phyloP scores from a whole-genome alignment of 2,888 invertebrate species.

The Epinotia nisella region DNA sequence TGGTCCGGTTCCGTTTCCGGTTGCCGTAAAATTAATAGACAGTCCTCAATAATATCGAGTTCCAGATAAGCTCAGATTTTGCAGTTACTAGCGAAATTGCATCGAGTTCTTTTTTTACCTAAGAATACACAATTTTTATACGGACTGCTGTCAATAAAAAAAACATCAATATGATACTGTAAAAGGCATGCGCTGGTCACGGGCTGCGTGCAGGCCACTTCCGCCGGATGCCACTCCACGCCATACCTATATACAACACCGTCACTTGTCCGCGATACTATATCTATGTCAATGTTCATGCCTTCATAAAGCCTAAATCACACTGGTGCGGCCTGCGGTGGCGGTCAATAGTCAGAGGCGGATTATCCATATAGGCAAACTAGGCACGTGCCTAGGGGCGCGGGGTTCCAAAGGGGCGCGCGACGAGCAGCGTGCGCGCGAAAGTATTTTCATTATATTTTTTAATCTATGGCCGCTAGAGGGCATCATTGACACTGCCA shows the following conservation, averaged over 20 bases:
- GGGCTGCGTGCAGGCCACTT: constrained; percentile 79
- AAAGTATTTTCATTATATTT: no score
- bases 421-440: no score
- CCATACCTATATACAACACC: constrained; percentile 56
- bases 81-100: no score
- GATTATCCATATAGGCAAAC: no score
- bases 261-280: constrained; percentile 50
- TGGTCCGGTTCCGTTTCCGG: constrained; percentile 16
- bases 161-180: constrained; percentile 46
- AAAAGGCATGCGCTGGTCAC: constrained; percentile 68
- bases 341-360: no score
- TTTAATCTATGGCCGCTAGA: no score
- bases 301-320: constrained; percentile 40
- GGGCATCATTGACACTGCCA: no score
- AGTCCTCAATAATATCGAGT: neutral
- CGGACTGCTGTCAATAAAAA: neutral
- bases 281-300: constrained; percentile 50
- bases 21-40: constrained; percentile 14
- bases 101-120: no score
- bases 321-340: no score
- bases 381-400: no score
- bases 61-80: neutral
- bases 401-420: no score
- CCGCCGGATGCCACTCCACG: constrained; percentile 79
- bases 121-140: neutral